Base-by-base conservation (phyloP, 2,113 vertebrate genomes). In the Sylvicapra grimmia region DNA sequence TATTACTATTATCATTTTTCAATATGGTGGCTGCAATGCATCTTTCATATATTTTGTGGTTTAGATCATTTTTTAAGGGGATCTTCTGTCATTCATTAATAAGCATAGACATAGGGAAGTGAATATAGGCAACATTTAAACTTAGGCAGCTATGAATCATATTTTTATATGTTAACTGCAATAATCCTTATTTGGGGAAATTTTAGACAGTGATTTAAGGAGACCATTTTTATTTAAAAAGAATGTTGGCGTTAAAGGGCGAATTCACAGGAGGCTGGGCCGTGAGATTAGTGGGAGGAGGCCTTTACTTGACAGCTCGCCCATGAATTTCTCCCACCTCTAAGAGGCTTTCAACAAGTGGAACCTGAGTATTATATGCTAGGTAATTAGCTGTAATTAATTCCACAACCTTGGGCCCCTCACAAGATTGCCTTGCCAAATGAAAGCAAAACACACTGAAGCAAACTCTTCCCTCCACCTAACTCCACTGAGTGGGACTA, bases 371-470 rank as follows among this genome's bases (percentile, higher is more conserved):
- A 86, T 59, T 82, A 40, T 58, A 96, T 51, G 53, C 85, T 1
- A 47, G 87, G 89, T 97, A 97, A 97, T 96, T 92, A 6, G 49
- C 31, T 54, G 4, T 93, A 98, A 98, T 97, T 92, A 93, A 31
- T 61, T 94, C 93, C 97, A 80, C 95, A 91, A 47, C 96, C 96
- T 68, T 33, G 27, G 88, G 68, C 3, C 4, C 96, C 97, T 96
- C 89, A 4, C 68, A 15, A 21, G 33, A 54, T 40, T 0, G 12
- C 44, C 47, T 18, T 49, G 83, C 33, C 88, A 63, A 77, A 77
- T 16, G 31, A 53, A 79, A 89, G 47, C 5, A 31, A 49, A 86
- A 68, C 56, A 53, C 58, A 10, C 14, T 1, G 59, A 2, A 3
- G 65, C 49, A 27, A 58, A 5, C 56, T 27, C 89, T 53, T 51